Conservation (phyloP, 2,797 vertebrate genomes). For the Xenentodon cancila region DNA sequence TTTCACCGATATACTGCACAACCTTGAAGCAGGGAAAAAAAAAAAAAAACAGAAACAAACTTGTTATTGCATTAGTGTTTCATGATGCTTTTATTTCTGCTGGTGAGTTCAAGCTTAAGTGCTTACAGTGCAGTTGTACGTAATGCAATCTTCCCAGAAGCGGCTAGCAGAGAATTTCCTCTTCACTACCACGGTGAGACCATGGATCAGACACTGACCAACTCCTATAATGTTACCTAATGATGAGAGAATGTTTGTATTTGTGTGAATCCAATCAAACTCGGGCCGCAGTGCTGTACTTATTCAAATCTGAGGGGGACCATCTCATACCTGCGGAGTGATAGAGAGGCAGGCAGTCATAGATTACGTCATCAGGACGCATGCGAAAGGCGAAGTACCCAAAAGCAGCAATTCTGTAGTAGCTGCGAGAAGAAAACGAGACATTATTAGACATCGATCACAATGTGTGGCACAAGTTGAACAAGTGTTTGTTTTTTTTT, state of each 20-base stretch:
- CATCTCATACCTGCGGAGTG: conserved; percentile 87
- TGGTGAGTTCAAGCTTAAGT: conserved; percentile 9
- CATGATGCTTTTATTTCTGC: neutral
- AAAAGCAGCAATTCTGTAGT: conserved; percentile 92
- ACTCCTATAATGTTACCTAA: conserved; percentile 94
- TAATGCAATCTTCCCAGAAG: conserved; percentile 95
- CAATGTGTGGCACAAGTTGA: neutral
- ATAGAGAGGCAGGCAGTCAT: conserved; percentile 92
- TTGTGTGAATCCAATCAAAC: conserved; percentile 17
- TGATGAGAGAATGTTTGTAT: conserved; percentile 12
- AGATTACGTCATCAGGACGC: conserved; percentile 83
- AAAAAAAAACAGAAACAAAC: neutral
- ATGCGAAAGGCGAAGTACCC: conserved; percentile 89
- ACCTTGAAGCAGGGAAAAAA: conserved; percentile 73
- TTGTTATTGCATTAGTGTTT: neutral
- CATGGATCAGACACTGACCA: conserved; percentile 91
- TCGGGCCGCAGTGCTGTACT: conserved; percentile 1
- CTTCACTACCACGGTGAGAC: conserved; percentile 93
- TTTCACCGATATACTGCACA: conserved; percentile 95
- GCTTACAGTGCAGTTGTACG: conserved; percentile 93
- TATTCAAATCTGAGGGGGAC: conserved; percentile 9
- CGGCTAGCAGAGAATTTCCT: conserved; percentile 94
- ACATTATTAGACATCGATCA: conserved; percentile 15
- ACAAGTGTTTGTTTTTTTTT: neutral
- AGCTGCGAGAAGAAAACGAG: conserved; percentile 73